Evolutionary conservation across 2,797 vertebrate genomes (phyloP).

Genomic region (Pelobates cultripes): DNA sequence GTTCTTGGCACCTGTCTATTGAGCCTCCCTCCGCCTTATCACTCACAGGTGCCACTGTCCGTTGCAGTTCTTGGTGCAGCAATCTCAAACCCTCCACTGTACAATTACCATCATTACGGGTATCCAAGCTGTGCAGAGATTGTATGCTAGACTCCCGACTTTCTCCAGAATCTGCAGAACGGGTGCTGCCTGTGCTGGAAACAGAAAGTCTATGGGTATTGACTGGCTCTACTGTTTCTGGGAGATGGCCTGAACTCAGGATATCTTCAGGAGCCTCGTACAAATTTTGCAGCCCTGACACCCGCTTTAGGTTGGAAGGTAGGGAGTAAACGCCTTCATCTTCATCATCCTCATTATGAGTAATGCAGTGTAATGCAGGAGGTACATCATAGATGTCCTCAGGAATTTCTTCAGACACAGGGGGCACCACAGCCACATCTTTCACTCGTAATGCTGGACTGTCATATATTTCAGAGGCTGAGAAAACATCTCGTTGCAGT

Average conservation of each 20-base stretch:
- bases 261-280: slow-evolving; percentile 65
- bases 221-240: slow-evolving; percentile 60
- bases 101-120: slow-evolving; percentile 37
- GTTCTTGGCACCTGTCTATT: slow-evolving; percentile 8
- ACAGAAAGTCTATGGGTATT: slow-evolving; percentile 70
- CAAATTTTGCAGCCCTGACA: slow-evolving; percentile 65
- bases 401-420: slow-evolving; percentile 58
- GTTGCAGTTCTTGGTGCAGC: slow-evolving; percentile 58
- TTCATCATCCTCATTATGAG: slow-evolving; percentile 60
- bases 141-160: slow-evolving; percentile 43
- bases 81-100: slow-evolving; percentile 39
- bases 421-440: slow-evolving; percentile 26
- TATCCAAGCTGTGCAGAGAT: slow-evolving; percentile 21
- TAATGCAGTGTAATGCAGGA: slow-evolving; percentile 54
- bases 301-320: slow-evolving; percentile 68
- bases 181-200: slow-evolving; percentile 70
- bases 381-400: slow-evolving; percentile 66
- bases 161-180: slow-evolving; percentile 55
- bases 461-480: slow-evolving; percentile 67
- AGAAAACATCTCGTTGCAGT: slow-evolving; percentile 57
- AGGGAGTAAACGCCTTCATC: slow-evolving; percentile 66
- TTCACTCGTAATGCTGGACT: slow-evolving; percentile 62
- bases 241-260: slow-evolving; percentile 48
- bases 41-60: slow-evolving; percentile 20
- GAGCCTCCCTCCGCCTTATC: neutral